phyloP scores from a whole-genome alignment of 2,113 vertebrate genomes.

The Calidris pugnax region DNA sequence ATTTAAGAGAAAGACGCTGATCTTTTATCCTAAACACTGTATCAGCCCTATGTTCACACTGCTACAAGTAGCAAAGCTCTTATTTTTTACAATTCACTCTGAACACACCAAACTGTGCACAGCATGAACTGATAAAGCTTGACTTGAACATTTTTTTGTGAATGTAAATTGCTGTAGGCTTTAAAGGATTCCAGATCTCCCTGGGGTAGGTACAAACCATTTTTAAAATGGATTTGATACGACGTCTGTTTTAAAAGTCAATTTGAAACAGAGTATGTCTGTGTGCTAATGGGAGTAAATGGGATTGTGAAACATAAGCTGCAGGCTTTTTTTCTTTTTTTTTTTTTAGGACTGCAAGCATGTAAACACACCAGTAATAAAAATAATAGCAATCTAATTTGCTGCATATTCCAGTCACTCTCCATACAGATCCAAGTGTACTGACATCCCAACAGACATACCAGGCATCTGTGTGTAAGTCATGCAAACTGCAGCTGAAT shows the following conservation, averaged over 20 bases:
- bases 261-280: background rate
- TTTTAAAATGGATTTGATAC: conserved; percentile 45
- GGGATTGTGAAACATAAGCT: background rate
- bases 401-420: background rate
- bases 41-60: background rate
- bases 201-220: conserved; percentile 13
- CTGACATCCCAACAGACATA: background rate
- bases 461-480: background rate
- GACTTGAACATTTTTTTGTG: conserved; percentile 21
- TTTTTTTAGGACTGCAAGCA: background rate
- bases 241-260: conserved; percentile 16
- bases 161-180: conserved; percentile 47
- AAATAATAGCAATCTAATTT: background rate
- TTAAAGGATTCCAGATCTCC: conserved; percentile 47
- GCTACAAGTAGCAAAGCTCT: background rate
- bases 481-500: background rate
- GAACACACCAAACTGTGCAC: conserved; percentile 11
- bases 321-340: background rate
- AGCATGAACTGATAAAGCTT: conserved; percentile 41
- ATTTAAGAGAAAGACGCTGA: background rate
- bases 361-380: background rate
- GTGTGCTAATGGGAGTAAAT: conserved; percentile 32
- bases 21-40: conserved; percentile 28
- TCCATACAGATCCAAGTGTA: background rate
- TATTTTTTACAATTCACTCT: background rate